Conservation (phyloP, 1,140 invertebrate species). For the Liolophura sinensis region DNA sequence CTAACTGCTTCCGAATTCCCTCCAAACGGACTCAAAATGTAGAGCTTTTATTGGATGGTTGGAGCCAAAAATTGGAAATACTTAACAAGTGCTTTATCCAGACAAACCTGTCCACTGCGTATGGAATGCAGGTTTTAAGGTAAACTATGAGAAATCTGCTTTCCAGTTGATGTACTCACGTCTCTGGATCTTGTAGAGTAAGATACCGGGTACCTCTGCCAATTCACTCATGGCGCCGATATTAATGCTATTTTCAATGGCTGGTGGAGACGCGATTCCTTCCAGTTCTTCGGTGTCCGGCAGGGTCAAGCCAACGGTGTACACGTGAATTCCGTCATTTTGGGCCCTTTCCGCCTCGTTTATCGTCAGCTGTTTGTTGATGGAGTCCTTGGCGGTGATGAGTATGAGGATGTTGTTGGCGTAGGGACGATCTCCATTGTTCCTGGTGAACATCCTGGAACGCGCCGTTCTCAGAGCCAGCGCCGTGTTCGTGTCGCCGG, state of each 20-base stretch:
- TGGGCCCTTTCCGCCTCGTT: slow-evolving; percentile 3
- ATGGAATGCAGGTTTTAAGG: no score
- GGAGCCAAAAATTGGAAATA: no score
- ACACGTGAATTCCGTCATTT: slow-evolving; percentile 1
- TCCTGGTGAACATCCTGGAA: slow-evolving; percentile 2
- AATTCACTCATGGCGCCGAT: not conserved
- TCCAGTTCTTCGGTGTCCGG: slow-evolving; percentile 9
- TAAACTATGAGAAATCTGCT: no score
- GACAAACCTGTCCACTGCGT: no score
- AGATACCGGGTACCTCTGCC: slow-evolving; percentile 21
- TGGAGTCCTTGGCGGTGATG: slow-evolving; percentile 7
- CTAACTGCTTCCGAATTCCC: no score
- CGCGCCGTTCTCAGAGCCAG: slow-evolving; percentile 19
- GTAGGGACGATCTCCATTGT: slow-evolving; percentile 6
- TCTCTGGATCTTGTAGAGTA: slow-evolving; percentile 19
- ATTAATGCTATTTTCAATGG: slow-evolving; percentile 4
- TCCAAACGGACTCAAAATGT: no score
- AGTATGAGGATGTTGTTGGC: slow-evolving; percentile 11
- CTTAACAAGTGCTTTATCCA: no score
- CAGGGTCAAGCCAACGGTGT: slow-evolving; percentile 11
- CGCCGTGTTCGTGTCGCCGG: slow-evolving; percentile 23
- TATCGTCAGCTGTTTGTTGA: slow-evolving; percentile 1
- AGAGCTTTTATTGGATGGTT: no score
- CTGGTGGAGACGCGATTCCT: slow-evolving; percentile 1
- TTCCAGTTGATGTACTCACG: not conserved